Conservation (phyloP, 1,140 invertebrate species). For the Bombus consobrinus region DNA sequence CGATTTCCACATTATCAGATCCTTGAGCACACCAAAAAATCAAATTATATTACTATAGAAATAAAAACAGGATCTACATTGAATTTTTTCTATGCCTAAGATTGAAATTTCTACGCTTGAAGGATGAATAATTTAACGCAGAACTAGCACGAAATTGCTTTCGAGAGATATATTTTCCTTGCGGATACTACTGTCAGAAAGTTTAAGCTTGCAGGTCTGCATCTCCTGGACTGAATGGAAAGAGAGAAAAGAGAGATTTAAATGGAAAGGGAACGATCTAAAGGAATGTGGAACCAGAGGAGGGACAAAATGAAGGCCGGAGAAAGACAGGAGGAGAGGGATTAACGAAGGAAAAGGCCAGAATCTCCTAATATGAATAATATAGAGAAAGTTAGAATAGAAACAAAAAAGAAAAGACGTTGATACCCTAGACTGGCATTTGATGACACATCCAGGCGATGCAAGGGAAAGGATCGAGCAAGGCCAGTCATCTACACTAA, state of each 20-base stretch:
- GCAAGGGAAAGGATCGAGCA: constrained; percentile 17
- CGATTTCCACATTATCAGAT: neutral
- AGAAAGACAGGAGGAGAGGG: neutral
- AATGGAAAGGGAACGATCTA: neutral
- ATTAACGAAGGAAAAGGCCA: neutral
- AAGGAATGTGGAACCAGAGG: too few relatives aligned
- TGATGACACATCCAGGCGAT: constrained; percentile 47
- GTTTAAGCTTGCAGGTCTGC: constrained; percentile 61
- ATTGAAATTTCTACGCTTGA: neutral
- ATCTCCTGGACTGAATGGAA: neutral
- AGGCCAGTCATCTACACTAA: constrained; percentile 64
- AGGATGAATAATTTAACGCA: neutral
- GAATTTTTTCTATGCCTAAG: too few relatives aligned
- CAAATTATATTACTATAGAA: neutral
- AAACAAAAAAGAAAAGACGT: neutral
- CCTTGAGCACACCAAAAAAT: neutral
- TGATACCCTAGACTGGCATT: constrained; percentile 28
- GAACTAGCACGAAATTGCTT: neutral
- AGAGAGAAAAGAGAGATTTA: neutral
- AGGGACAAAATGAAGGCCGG: too few relatives aligned
- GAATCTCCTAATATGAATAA: neutral
- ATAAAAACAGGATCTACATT: neutral
- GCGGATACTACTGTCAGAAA: constrained; percentile 55
- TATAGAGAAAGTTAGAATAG: neutral
- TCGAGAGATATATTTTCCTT: constrained; percentile 4